A percentile compares a stretch with the other conserved stretches of the same genome.
These are phyloP conservation scores for Psylliodes chrysocephalus DNA, from an alignment of 2,888 invertebrate species.

Conservation along the genomic window DNA sequence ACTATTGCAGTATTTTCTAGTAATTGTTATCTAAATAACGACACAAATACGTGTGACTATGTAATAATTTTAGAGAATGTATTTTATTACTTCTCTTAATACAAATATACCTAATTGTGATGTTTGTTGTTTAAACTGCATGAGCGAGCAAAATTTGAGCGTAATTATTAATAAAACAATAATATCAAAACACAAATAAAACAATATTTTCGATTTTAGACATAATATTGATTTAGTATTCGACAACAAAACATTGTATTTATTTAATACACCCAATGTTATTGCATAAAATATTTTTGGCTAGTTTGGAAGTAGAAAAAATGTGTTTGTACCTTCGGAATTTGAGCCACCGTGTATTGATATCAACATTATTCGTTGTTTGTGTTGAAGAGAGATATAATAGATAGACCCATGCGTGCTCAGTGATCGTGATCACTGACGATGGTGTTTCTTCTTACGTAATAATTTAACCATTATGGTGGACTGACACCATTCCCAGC, in stretches of 20 bases:
- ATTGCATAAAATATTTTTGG: too few relatives aligned
- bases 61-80: background rate
- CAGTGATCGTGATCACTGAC: conserved; percentile 38
- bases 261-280: too few relatives aligned
- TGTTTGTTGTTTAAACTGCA: conserved; percentile 14
- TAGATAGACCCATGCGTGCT: conserved; percentile 45
- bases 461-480: conserved; percentile 42
- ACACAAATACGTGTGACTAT: conserved; percentile 14
- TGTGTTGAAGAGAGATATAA: too few relatives aligned
- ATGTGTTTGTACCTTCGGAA: too few relatives aligned
- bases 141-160: background rate
- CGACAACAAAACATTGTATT: too few relatives aligned
- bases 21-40: background rate
- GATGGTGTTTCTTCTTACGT: conserved; percentile 50
- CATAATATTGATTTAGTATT: too few relatives aligned
- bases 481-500: conserved; percentile 54
- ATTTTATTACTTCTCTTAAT: conserved; percentile 13
- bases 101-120: conserved; percentile 13
- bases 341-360: too few relatives aligned
- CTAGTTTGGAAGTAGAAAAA: too few relatives aligned
- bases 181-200: too few relatives aligned
- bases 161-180: too few relatives aligned
- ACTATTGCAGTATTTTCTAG: background rate
- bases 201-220: too few relatives aligned
- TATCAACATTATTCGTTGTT: too few relatives aligned